These are phyloP conservation scores for Psammodynastes pulverulentus DNA, from an alignment of 2,113 vertebrate genomes.

Conservation along the genomic window DNA sequence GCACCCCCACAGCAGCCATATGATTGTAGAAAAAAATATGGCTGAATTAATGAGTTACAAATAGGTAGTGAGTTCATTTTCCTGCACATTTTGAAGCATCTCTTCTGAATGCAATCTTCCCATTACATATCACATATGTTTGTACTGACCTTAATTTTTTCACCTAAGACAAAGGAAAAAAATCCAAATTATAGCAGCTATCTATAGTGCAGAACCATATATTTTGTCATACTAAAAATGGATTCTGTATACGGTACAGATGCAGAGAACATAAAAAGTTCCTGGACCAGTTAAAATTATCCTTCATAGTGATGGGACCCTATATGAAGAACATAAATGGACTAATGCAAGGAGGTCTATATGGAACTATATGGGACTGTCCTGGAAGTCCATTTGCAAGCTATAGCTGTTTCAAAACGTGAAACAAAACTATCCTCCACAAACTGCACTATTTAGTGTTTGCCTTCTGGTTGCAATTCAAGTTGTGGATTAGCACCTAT, in stretches of 20 bases:
- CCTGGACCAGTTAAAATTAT: neutral
- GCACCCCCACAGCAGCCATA: neutral
- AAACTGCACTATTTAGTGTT: too few relatives aligned
- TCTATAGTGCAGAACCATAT: neutral
- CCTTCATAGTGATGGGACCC: neutral
- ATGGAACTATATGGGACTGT: too few relatives aligned
- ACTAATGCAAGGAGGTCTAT: too few relatives aligned
- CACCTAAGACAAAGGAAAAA: too few relatives aligned
- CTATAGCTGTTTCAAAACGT: too few relatives aligned
- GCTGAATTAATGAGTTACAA: neutral
- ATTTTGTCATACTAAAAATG: neutral
- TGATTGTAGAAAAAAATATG: neutral
- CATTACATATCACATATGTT: neutral
- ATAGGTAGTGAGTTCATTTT: neutral
- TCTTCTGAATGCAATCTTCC: neutral
- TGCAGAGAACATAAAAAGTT: neutral
- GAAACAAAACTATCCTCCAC: too few relatives aligned
- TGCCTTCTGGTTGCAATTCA: too few relatives aligned
- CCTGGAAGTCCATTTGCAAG: too few relatives aligned
- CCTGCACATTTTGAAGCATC: neutral
- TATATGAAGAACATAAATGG: neutral
- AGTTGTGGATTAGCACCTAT: too few relatives aligned
- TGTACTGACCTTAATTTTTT: neutral
- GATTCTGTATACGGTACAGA: neutral
- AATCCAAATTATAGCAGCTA: neutral